These are phyloP conservation scores for Stenchaetothrips biformis DNA, from an alignment of 2,888 invertebrate genomes.

Conservation along the genomic window DNA sequence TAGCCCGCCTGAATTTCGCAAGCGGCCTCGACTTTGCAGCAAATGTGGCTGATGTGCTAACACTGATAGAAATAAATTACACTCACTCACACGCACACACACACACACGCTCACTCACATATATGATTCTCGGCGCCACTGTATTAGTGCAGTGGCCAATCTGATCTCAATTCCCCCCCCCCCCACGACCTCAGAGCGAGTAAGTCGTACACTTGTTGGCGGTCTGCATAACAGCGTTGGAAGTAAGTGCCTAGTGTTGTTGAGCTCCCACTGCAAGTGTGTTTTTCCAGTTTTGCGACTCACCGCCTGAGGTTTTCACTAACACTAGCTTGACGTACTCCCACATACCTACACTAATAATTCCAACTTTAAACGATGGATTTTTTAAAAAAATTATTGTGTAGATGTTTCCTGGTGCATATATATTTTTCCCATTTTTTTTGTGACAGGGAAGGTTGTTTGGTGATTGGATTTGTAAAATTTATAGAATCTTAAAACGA, in stretches of 20 bases:
- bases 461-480: too few species aligned
- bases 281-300: neutral
- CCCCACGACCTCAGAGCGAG: too few species aligned
- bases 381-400: neutral
- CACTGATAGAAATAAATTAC: neutral
- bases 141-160: too few species aligned
- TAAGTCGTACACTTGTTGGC: too few species aligned
- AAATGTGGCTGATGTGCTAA: neutral
- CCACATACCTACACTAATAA: neutral
- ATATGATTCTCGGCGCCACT: too few species aligned
- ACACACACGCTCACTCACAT: too few species aligned
- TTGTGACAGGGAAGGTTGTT: too few species aligned
- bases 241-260: slow-evolving; percentile 4
- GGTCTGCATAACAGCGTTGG: too few species aligned
- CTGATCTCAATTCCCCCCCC: neutral
- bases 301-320: neutral
- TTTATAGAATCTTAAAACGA: too few species aligned
- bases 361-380: neutral
- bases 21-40: neutral
- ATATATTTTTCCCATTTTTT: too few species aligned
- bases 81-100: neutral
- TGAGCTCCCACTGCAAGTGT: neutral
- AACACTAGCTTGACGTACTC: neutral
- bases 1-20: slow-evolving; percentile 9
- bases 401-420: too few species aligned